phyloP scores from a whole-genome alignment of 2,797 vertebrate species.

The Poeciliopsis gracilis region DNA sequence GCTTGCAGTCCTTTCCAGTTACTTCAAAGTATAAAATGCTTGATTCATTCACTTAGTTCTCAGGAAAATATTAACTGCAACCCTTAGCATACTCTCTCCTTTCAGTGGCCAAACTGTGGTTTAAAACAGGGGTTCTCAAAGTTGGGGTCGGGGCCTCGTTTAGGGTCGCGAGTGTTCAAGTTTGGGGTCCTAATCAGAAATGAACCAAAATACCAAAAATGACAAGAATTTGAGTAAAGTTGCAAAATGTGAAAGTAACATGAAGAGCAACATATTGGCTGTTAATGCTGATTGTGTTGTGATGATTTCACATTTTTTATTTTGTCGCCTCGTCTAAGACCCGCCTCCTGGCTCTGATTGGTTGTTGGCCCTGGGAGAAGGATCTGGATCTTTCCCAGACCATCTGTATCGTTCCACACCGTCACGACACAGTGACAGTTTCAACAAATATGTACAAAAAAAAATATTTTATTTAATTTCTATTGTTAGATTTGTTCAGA shows the following conservation, averaged over 20 bases:
- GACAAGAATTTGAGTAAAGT: neutral
- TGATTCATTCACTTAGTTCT: neutral
- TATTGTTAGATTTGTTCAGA: slow-evolving; percentile 15
- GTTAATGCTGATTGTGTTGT: neutral
- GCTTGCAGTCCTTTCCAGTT: neutral
- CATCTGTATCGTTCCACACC: too few relatives aligned
- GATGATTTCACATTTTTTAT: neutral
- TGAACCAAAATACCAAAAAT: neutral
- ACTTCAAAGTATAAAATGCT: too few relatives aligned
- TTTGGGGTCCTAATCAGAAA: neutral
- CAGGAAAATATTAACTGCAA: neutral
- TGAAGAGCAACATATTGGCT: neutral
- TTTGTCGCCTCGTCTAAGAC: neutral
- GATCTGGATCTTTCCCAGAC: too few relatives aligned
- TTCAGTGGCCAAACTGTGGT: too few relatives aligned
- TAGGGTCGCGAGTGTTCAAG: neutral
- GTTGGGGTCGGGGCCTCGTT: neutral
- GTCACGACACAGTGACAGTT: too few relatives aligned
- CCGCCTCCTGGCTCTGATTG: too few relatives aligned
- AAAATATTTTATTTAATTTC: neutral
- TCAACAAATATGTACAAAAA: too few relatives aligned
- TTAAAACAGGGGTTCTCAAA: neutral
- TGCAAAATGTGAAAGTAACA: neutral
- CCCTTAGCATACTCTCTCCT: neutral
- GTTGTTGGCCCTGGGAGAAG: too few relatives aligned